phyloP scores from a whole-genome alignment of 64 coral and sea anemone species.

The Anthopleura sola region DNA sequence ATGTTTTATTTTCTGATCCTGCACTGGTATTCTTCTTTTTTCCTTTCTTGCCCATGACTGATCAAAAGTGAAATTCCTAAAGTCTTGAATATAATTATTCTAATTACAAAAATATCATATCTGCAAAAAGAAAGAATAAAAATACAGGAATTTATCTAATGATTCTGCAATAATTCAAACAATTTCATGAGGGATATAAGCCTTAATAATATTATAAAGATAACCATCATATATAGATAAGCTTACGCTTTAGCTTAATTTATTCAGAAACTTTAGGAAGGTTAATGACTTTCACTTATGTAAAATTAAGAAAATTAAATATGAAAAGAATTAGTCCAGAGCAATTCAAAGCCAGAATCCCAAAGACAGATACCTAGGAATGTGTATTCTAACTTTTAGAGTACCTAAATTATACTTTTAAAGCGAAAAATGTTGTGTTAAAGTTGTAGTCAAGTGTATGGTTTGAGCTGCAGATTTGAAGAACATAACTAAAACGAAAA shows the following conservation, averaged over 20 bases:
- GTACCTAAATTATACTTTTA: background rate
- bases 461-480: no score
- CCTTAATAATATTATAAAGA: background rate
- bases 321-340: background rate
- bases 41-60: conserved; percentile 48
- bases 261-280: no score
- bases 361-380: background rate
- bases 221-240: no score
- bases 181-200: background rate
- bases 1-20: background rate
- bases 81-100: background rate
- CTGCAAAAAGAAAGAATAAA: background rate
- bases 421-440: background rate
- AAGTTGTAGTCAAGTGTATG: no score
- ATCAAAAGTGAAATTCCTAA: background rate
- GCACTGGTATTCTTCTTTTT: conserved; percentile 6
- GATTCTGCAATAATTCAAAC: background rate
- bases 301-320: background rate
- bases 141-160: background rate
- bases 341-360: background rate
- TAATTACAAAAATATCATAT: background rate
- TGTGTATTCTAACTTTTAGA: no score
- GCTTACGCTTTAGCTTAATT: no score
- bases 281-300: background rate
- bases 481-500: background rate